Conservation (phyloP, 2,888 invertebrate species). For the Gerris lacustris region DNA sequence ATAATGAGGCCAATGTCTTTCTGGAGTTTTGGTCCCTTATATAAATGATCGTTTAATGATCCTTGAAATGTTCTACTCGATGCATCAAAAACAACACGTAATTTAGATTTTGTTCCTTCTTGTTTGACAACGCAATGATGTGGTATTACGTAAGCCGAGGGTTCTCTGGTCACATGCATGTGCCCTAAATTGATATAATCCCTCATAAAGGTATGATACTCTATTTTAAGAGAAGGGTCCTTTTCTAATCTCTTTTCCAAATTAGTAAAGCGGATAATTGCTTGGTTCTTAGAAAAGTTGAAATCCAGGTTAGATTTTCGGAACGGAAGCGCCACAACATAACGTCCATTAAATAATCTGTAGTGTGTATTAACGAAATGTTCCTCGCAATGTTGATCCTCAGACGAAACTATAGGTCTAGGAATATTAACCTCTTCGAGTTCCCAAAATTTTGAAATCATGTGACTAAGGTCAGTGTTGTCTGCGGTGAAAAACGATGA, state of each 20-base stretch:
- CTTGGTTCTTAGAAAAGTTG: not conserved
- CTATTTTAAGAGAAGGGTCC: not conserved
- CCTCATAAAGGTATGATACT: slow-evolving; percentile 4
- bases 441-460: not conserved
- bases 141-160: slow-evolving; percentile 13
- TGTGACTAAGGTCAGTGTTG: not conserved
- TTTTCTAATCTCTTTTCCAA: not conserved
- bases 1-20: slow-evolving; percentile 33
- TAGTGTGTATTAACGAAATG: not conserved
- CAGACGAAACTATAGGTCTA: not conserved
- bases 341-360: not conserved
- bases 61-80: slow-evolving; percentile 14
- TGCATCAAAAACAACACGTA: slow-evolving; percentile 31
- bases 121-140: slow-evolving; percentile 35
- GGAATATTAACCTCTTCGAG: not conserved
- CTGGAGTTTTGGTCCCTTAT: slow-evolving; percentile 33
- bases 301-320: not conserved
- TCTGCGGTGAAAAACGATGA: not conserved
- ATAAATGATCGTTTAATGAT: slow-evolving; percentile 17
- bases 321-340: not conserved
- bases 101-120: slow-evolving; percentile 31
- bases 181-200: slow-evolving; percentile 13
- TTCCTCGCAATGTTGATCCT: not conserved
- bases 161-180: slow-evolving; percentile 16
- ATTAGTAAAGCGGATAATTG: not conserved